A percentile compares a stretch with the other conserved stretches of the same genome.
phyloP scores from a whole-genome alignment of 53 echinoderm and acorn worm genomes.

The Antedon mediterranea region DNA sequence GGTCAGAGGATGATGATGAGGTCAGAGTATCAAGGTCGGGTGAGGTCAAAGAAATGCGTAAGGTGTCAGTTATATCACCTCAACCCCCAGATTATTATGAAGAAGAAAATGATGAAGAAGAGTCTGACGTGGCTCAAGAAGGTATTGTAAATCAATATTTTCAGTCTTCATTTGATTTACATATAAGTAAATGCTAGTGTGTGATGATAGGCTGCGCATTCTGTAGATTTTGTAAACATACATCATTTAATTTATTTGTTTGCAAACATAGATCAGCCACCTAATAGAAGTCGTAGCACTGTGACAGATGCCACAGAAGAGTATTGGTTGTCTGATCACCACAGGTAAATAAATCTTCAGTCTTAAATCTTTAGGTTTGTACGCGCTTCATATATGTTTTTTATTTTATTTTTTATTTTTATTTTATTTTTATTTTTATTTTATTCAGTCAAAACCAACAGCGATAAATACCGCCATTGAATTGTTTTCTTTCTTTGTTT shows the following conservation, averaged over 20 bases:
- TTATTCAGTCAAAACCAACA: too few relatives aligned
- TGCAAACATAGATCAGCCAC: background rate
- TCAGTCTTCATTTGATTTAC: too few relatives aligned
- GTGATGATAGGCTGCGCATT: too few relatives aligned
- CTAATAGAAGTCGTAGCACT: background rate
- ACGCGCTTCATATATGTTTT: too few relatives aligned
- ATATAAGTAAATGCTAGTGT: too few relatives aligned
- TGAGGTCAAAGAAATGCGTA: background rate
- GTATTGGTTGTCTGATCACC: conserved; percentile 86
- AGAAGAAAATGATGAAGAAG: conserved; percentile 17
- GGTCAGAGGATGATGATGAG: background rate
- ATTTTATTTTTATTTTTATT: too few relatives aligned
- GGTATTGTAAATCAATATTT: background rate
- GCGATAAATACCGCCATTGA: too few relatives aligned
- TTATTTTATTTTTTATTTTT: too few relatives aligned
- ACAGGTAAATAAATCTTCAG: conserved; percentile 31
- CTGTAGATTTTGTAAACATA: too few relatives aligned
- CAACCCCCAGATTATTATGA: background rate
- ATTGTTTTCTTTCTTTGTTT: too few relatives aligned
- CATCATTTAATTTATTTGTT: background rate
- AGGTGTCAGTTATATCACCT: conserved; percentile 11
- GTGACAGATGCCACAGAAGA: conserved; percentile 49
- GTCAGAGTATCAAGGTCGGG: too few relatives aligned
- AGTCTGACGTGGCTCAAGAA: background rate
- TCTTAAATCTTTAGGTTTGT: too few relatives aligned